phyloP scores from a whole-genome alignment of 2,797 vertebrate genomes.

The Sarcoramphus papa region DNA sequence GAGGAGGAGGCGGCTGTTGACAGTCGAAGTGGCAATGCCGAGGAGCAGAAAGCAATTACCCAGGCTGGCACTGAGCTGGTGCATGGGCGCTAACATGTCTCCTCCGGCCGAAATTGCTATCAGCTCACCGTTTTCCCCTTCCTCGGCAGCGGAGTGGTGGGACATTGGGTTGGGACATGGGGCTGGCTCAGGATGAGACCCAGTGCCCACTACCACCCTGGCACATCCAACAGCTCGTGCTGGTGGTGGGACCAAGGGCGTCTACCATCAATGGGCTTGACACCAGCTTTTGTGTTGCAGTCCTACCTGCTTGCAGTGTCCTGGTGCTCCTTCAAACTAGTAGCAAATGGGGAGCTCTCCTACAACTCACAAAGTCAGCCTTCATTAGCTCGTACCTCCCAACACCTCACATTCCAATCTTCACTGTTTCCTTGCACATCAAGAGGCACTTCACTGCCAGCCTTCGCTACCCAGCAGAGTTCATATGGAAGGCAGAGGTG shows the following conservation, averaged over 20 bases:
- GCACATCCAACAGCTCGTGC: not conserved
- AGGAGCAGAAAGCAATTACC: not conserved
- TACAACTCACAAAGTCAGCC: not conserved
- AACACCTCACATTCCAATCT: not conserved
- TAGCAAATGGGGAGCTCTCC: not conserved
- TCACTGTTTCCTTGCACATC: not conserved
- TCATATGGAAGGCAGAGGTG: not conserved
- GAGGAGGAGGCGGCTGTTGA: not conserved
- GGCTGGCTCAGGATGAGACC: not conserved
- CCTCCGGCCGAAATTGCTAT: not conserved
- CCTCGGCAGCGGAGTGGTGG: not conserved
- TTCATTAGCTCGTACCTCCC: not conserved
- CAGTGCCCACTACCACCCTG: not conserved
- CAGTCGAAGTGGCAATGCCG: not conserved
- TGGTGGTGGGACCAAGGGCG: not conserved
- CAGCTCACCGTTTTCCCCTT: not conserved
- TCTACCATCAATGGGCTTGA: not conserved
- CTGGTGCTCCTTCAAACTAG: not conserved
- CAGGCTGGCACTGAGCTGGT: not conserved
- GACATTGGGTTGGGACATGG: not conserved
- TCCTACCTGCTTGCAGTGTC: not conserved
- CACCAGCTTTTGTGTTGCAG: not conserved
- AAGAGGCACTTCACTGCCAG: not conserved
- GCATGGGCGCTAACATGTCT: accelerated
- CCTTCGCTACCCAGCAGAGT: not conserved